Conservation (phyloP, 1,140 invertebrate genomes). For the Magallana ariakensis region DNA sequence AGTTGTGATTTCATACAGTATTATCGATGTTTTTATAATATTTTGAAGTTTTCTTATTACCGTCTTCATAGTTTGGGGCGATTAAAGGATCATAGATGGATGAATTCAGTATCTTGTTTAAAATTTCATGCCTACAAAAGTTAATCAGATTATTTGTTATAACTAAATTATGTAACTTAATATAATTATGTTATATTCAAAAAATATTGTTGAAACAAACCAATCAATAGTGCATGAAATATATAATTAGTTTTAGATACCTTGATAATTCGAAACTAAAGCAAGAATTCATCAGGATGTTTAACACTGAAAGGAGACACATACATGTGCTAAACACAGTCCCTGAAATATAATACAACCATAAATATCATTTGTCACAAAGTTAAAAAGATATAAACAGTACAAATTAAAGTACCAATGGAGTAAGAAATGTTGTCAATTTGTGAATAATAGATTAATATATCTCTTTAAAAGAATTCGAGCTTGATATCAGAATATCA, state of each 20-base stretch:
- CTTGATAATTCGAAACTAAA: not conserved
- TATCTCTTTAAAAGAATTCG: no score
- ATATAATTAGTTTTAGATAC: not conserved
- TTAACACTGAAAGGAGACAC: not conserved
- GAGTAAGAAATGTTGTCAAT: no score
- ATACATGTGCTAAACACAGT: not conserved
- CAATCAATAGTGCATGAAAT: not conserved
- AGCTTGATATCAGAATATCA: no score
- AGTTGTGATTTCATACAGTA: no score
- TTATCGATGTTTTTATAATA: no score
- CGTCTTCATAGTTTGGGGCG: not conserved
- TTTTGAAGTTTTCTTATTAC: not conserved
- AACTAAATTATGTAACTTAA: not conserved
- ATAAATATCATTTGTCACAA: no score
- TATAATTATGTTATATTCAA: not conserved
- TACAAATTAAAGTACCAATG: no score
- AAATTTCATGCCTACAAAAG: not conserved
- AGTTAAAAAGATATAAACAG: no score
- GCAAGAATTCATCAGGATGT: not conserved
- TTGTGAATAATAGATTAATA: no score
- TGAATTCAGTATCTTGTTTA: not conserved
- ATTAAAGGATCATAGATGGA: not conserved
- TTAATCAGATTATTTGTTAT: not conserved
- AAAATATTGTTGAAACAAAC: not conserved
- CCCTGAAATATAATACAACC: not conserved